Evolutionary conservation across 2,113 vertebrate genomes (phyloP).

Genomic region (Zosterops hypoxanthus): DNA sequence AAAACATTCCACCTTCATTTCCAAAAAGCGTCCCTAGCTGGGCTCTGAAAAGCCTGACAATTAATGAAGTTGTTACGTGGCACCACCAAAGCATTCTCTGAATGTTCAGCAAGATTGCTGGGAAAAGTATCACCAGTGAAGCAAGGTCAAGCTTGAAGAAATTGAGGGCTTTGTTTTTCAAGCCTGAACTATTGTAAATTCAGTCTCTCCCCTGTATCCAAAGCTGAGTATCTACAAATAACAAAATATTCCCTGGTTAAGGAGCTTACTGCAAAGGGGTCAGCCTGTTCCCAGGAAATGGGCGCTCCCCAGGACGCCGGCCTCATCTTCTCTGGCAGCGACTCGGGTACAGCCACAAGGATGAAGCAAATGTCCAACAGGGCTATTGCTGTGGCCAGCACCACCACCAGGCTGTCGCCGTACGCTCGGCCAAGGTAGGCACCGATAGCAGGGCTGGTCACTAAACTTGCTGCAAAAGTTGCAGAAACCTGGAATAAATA

Average conservation of each 20-base stretch:
- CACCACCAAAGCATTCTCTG: neutral
- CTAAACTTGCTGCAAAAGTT: constrained; percentile 87
- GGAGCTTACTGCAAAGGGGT: constrained; percentile 85
- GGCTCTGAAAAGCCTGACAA: neutral
- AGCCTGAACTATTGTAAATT: neutral
- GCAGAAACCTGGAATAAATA: constrained; percentile 80
- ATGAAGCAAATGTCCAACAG: constrained; percentile 89
- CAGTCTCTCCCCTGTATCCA: neutral
- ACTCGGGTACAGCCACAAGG: constrained; percentile 86
- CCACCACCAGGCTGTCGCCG: constrained; percentile 86
- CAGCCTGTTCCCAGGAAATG: constrained; percentile 90
- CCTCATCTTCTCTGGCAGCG: constrained; percentile 87
- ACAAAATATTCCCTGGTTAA: neutral
- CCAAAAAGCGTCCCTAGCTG: neutral
- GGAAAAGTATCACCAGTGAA: neutral
- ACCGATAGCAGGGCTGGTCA: constrained; percentile 88
- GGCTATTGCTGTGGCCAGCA: constrained; percentile 86
- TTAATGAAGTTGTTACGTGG: accelerated
- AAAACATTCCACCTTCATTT: neutral
- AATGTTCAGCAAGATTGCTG: accelerated
- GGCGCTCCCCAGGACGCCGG: constrained; percentile 88
- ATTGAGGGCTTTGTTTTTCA: neutral
- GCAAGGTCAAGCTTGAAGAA: neutral
- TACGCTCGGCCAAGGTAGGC: constrained; percentile 86
- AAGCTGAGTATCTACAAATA: neutral